Evolutionary conservation across 92 coral and sea anemone genomes (phyloP).

Genomic region (Chrysogorgia sp.): DNA sequence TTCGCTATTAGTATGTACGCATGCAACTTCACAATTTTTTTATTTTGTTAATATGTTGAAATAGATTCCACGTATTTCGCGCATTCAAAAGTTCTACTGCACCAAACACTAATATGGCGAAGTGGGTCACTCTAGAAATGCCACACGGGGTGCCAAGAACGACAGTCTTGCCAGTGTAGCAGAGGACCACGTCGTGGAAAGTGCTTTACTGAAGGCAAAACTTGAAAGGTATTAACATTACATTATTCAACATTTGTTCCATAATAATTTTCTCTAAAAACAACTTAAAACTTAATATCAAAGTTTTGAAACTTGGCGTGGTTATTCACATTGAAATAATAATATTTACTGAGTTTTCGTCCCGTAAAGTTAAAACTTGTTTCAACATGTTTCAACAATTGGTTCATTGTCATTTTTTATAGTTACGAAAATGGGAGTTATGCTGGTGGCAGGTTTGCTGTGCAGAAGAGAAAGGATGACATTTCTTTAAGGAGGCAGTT

Average conservation of each 20-base stretch:
- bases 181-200: slow-evolving; percentile 68
- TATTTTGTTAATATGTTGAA: not conserved
- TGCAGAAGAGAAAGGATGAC: slow-evolving; percentile 45
- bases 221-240: slow-evolving; percentile 48
- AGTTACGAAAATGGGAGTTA: slow-evolving; percentile 61
- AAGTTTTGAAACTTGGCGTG: no score
- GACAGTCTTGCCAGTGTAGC: slow-evolving; percentile 59
- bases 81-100: slow-evolving; percentile 41
- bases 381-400: no score
- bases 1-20: no score
- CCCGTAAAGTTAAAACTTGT: no score
- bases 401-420: not conserved
- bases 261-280: no score
- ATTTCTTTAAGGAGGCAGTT: slow-evolving; percentile 56
- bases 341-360: no score
- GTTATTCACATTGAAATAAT: no score
- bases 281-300: no score
- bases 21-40: not conserved
- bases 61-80: slow-evolving; percentile 62
- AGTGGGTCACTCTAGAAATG: slow-evolving; percentile 66
- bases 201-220: slow-evolving; percentile 65
- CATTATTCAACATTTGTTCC: no score
- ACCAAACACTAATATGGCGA: slow-evolving; percentile 68
- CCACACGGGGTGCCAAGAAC: slow-evolving; percentile 66
- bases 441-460: slow-evolving; percentile 59